These are phyloP conservation scores for Umimayanthus chanpuru DNA, from an alignment of 92 coral and sea anemone species.

Conservation along the genomic window DNA sequence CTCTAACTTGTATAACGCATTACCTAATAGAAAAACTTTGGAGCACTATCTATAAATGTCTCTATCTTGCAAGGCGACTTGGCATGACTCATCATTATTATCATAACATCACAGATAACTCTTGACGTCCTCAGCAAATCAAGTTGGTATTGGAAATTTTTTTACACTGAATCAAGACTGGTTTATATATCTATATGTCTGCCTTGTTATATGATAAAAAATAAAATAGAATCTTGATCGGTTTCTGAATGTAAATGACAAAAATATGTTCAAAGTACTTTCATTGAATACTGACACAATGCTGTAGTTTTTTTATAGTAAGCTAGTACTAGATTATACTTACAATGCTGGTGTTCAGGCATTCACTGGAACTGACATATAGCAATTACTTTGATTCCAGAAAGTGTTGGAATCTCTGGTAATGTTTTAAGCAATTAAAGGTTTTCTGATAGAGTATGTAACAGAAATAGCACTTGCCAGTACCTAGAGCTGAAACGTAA, in stretches of 20 bases:
- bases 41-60: background rate
- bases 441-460: background rate
- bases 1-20: background rate
- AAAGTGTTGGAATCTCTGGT: background rate
- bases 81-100: background rate
- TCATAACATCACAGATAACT: background rate
- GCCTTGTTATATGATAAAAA: background rate
- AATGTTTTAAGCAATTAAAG: background rate
- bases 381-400: background rate
- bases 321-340: background rate
- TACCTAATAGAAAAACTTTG: background rate
- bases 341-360: background rate
- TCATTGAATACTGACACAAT: no score
- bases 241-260: background rate
- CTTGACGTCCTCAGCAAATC: background rate
- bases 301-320: no score
- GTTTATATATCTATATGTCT: no score
- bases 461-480: conserved; percentile 1
- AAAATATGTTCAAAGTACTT: no score
- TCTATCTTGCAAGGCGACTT: background rate
- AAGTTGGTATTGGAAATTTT: background rate
- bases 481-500: conserved; percentile 4
- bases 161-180: background rate
- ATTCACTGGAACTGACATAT: background rate
- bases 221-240: background rate